Conservation (phyloP, 2,888 invertebrate genomes). For the Apodemia mormo region DNA sequence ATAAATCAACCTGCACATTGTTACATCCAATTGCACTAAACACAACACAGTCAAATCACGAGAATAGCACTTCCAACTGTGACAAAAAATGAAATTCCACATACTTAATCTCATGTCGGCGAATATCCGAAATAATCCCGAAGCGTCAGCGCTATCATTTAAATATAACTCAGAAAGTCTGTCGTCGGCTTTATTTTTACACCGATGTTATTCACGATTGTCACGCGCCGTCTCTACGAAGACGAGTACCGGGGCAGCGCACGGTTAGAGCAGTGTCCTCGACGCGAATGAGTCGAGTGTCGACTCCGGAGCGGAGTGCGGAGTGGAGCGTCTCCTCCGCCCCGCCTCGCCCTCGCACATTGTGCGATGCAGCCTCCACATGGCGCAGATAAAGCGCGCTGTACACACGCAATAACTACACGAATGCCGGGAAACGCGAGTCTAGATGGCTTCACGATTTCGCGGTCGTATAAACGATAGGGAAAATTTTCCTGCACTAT, state of each 20-base stretch:
- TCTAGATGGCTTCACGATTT: too few relatives aligned
- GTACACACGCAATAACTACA: too few relatives aligned
- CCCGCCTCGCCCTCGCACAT: conserved; percentile 50
- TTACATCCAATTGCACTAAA: conserved; percentile 13
- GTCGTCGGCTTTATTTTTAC: conserved; percentile 79
- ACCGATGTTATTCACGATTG: conserved; percentile 61
- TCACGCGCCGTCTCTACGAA: conserved; percentile 51
- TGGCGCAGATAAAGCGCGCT: conserved; percentile 54
- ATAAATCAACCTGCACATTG: conserved; percentile 16
- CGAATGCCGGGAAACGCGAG: too few relatives aligned
- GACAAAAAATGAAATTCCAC: conserved; percentile 57
- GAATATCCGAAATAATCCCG: conserved; percentile 63
- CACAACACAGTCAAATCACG: conserved; percentile 29
- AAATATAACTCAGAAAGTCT: conserved; percentile 78
- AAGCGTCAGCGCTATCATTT: conserved; percentile 74
- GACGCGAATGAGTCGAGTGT: conserved; percentile 55
- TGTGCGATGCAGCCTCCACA: conserved; percentile 71
- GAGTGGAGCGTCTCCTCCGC: conserved; percentile 44
- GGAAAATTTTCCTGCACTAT: too few relatives aligned
- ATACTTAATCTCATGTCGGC: conserved; percentile 78
- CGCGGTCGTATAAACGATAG: too few relatives aligned
- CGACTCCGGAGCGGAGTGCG: conserved; percentile 44
- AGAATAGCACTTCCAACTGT: conserved; percentile 31
- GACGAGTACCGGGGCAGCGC: conserved; percentile 50
- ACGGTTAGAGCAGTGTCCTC: conserved; percentile 51